Conservation (phyloP, 2,797 vertebrate genomes). For the Miopithecus talapoin region DNA sequence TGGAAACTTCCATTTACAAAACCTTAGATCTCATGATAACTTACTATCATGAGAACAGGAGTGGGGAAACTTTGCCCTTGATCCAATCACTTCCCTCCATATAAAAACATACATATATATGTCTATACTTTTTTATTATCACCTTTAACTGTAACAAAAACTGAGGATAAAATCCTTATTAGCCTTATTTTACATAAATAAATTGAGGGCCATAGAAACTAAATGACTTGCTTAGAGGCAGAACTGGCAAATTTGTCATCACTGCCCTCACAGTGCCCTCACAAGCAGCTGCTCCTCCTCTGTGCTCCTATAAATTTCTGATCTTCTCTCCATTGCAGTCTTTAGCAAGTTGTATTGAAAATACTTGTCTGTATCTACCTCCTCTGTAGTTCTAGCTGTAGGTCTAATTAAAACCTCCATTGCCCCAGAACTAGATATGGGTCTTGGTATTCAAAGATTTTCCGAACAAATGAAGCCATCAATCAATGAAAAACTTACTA, state of each 20-base stretch:
- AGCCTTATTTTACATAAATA: background rate
- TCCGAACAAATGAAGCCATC: background rate
- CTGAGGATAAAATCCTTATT: background rate
- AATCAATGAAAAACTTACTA: background rate
- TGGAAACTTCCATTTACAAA: no score
- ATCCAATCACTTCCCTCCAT: background rate
- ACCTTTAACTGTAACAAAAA: background rate
- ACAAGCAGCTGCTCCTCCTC: background rate
- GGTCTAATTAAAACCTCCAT: background rate
- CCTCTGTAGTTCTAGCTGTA: background rate
- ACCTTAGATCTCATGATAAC: no score
- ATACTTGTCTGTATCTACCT: background rate
- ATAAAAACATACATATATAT: background rate
- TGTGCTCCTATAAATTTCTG: background rate
- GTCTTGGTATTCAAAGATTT: conserved; percentile 22
- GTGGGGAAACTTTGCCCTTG: no score
- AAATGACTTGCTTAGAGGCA: background rate
- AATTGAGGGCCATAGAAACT: background rate
- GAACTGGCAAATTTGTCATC: background rate
- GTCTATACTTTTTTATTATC: background rate
- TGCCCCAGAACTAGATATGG: background rate
- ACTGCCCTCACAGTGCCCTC: background rate
- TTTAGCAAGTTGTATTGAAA: background rate
- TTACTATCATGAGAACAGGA: no score
- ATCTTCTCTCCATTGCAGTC: background rate